Base-by-base conservation (phyloP, 2,113 vertebrate species). In the Hemicordylus capensis region DNA sequence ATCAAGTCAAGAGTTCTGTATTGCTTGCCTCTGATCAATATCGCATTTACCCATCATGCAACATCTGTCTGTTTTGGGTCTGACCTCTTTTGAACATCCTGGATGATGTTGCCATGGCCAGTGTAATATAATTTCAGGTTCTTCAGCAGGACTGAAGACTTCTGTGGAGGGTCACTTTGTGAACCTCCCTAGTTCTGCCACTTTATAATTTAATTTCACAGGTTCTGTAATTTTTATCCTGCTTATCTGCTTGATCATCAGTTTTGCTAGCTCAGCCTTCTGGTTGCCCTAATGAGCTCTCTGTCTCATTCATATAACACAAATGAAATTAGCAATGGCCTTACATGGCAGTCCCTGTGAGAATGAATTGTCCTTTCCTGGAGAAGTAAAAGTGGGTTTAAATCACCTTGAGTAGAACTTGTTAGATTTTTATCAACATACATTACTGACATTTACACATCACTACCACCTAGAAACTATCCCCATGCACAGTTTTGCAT, bases 291-390 rank as follows among this genome's bases (percentile, higher is more conserved):
- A 67, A 79, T 79, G 76, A 85, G 66, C 84, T 85, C 66, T 59
- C 66, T 12, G 19, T 59, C 4, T 8, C 42, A 39, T 78, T 79
- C 76, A 72, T 14, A n/a, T 72, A 85, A 85, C 26, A 79, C 54
- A 72, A 79, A 51, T 85, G 66, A 79, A 85, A 85, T 85, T 85
- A 85, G 54, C 42, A 61, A 39, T 85, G 76, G 84, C 84, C 76
- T 85, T 79, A 72, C 84, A 79, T 72, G 84, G 56, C 84, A 39
- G 66, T 85, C 66, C 76, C 84, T 73, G 31, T 61, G 76, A 73
- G 84, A 72, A 85, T 79, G 31, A 58, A 72, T 46, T 85, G 84
- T 85, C 84, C 76, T 85, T 85, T 64, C 56, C 56, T 20, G 11
- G 63, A 85, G 84, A 85, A 61, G 67, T 59, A 78, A 78, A 78